Conservation (phyloP, 2,113 vertebrate genomes). For the Heptranchias perlo region DNA sequence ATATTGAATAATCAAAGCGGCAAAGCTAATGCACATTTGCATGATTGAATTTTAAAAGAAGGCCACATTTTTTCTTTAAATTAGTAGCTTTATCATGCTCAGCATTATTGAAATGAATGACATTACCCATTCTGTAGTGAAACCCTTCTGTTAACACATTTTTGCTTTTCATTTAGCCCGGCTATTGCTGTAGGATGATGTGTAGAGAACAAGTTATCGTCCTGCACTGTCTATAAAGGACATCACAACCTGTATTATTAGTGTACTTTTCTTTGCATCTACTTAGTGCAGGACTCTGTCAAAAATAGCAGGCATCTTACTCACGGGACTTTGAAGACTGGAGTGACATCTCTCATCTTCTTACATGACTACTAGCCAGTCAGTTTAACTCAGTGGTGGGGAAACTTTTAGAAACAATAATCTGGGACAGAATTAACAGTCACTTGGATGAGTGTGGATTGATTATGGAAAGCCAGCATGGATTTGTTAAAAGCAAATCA, state of each 20-base stretch:
- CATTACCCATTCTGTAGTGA: background rate
- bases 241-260: background rate
- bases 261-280: background rate
- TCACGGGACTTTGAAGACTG: background rate
- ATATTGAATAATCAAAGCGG: background rate
- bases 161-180: background rate
- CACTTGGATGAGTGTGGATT: no score
- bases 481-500: no score
- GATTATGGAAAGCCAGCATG: no score
- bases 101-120: background rate
- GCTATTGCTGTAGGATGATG: background rate
- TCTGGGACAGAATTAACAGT: no score
- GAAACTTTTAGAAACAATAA: no score
- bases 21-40: background rate
- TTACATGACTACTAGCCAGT: no score
- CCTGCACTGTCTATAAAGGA: background rate
- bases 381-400: no score
- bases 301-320: background rate
- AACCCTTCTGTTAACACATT: background rate
- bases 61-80: background rate
- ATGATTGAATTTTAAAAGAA: conserved; percentile 12
- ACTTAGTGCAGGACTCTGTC: background rate
- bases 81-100: background rate
- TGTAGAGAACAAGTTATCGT: background rate
- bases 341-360: background rate